phyloP scores from a whole-genome alignment of 1,140 invertebrate species.

The Drosophila rhopaloa region DNA sequence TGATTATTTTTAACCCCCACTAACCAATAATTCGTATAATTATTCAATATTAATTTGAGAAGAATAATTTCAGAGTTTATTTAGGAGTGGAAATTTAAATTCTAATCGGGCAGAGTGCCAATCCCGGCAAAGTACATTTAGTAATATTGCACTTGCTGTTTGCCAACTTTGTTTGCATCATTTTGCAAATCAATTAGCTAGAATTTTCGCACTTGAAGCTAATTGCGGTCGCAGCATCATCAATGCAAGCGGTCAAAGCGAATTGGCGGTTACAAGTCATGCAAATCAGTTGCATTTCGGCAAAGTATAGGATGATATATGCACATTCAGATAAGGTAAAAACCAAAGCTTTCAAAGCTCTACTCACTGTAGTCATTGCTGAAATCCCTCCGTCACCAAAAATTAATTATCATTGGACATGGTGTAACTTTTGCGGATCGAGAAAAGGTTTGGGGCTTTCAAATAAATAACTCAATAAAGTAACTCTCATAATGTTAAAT shows the following conservation, averaged over 20 bases:
- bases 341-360: slow-evolving; percentile 12
- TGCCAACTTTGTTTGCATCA: slow-evolving; percentile 24
- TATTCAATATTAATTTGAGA: too few relatives aligned
- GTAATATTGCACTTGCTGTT: not conserved
- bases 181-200: slow-evolving; percentile 35
- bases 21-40: too few relatives aligned
- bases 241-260: slow-evolving; percentile 6
- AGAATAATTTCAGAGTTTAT: not conserved
- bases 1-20: too few relatives aligned
- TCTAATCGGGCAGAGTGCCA: not conserved
- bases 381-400: not conserved
- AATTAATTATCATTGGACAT: not conserved
- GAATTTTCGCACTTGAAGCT: slow-evolving; percentile 10
- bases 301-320: slow-evolving; percentile 20
- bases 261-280: slow-evolving; percentile 23
- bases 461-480: not conserved
- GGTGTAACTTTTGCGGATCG: not conserved
- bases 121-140: slow-evolving; percentile 12
- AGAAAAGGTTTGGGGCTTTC: not conserved
- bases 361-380: not conserved
- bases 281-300: slow-evolving; percentile 22
- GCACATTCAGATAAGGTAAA: slow-evolving; percentile 6
- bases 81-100: not conserved
- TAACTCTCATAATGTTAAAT: not conserved
- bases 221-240: slow-evolving; percentile 19